These are phyloP conservation scores for Aphrophora alni DNA, from an alignment of 2,888 invertebrate species.

Conservation along the genomic window DNA sequence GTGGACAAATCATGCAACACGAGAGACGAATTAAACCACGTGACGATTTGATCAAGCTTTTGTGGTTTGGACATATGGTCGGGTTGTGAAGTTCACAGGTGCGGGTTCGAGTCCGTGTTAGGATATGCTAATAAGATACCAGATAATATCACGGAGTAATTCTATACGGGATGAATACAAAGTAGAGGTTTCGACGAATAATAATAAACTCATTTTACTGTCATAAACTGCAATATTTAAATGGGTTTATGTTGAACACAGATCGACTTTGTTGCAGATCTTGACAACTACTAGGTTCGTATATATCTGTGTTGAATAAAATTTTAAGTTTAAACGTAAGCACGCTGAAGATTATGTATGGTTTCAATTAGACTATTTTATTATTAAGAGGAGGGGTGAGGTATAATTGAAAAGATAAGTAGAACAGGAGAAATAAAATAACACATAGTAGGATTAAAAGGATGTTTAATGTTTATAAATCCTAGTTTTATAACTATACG, in stretches of 20 bases:
- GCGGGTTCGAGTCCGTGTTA: background rate
- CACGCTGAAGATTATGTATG: too few species aligned
- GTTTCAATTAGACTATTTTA: too few species aligned
- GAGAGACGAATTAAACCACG: background rate
- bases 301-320: background rate
- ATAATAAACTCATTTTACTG: background rate
- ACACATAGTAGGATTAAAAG: too few species aligned
- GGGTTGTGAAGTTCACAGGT: background rate
- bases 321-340: too few species aligned
- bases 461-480: too few species aligned
- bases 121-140: background rate
- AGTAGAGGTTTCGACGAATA: background rate
- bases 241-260: background rate
- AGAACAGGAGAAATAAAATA: too few species aligned
- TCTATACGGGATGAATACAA: background rate
- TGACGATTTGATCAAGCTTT: background rate
- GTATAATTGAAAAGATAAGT: too few species aligned
- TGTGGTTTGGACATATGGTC: background rate
- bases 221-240: background rate
- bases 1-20: background rate
- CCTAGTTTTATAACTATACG: too few species aligned
- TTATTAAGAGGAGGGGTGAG: too few species aligned
- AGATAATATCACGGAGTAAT: background rate
- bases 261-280: background rate
- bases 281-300: background rate